Percentiles rank a stretch among this genome's conserved stretches.
phyloP scores from a whole-genome alignment of 2,797 vertebrate species.

The Neoniphon sammara region DNA sequence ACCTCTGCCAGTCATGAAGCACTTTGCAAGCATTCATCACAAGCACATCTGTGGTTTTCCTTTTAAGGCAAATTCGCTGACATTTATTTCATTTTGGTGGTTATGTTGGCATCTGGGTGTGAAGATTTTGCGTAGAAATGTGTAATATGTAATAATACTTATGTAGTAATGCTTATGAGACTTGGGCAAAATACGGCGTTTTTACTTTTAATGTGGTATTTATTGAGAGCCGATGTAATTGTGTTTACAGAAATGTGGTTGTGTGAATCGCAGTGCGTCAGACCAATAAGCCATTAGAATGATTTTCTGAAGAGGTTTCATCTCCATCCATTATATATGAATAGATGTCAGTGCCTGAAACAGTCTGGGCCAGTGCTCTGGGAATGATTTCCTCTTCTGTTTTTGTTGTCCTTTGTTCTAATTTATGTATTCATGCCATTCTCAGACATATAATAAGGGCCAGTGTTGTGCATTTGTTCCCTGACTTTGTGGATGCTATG shows the following conservation, averaged over 20 bases:
- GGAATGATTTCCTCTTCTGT: conserved; percentile 49
- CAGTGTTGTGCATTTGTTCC: conserved; percentile 6
- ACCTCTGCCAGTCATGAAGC: conserved; percentile 29
- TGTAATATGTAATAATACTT: conserved; percentile 25
- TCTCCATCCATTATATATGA: conserved; percentile 24
- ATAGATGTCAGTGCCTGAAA: background rate
- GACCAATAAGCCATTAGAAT: background rate
- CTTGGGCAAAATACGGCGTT: conserved; percentile 23
- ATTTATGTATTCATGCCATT: background rate
- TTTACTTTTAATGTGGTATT: conserved; percentile 21
- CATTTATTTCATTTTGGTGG: conserved; percentile 17
- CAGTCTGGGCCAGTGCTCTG: background rate
- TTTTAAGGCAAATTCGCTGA: background rate
- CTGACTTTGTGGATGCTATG: background rate
- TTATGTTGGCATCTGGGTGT: background rate
- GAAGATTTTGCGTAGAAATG: conserved; percentile 33
- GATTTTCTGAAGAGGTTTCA: conserved; percentile 11
- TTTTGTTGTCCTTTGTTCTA: conserved; percentile 22
- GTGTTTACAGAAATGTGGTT: conserved; percentile 31
- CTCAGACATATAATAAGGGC: conserved; percentile 16
- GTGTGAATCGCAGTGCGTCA: conserved; percentile 18
- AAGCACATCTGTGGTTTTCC: conserved; percentile 24
- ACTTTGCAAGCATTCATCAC: conserved; percentile 14
- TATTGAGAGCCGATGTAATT: conserved; percentile 12
- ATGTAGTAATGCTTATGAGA: conserved; percentile 19